phyloP scores from a whole-genome alignment of 2,888 invertebrate genomes.

The Argyresthia albistria region DNA sequence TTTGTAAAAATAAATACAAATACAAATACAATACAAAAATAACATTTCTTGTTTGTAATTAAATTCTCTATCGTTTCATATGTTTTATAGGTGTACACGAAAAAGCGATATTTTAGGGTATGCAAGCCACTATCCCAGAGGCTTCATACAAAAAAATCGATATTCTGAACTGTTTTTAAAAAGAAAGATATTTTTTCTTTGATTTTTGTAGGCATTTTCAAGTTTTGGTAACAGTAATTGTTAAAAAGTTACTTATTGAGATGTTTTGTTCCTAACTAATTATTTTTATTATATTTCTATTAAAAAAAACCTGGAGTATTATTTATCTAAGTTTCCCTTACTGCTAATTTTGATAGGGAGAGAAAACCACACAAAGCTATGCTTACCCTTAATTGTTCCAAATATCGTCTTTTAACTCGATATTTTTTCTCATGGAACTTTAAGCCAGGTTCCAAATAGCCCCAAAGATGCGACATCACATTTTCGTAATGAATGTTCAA shows the following conservation, averaged over 20 bases:
- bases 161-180: background rate
- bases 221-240: background rate
- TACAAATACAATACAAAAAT: too few relatives aligned
- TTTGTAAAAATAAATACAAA: too few relatives aligned
- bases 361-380: background rate
- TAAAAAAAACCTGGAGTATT: too few relatives aligned
- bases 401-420: background rate
- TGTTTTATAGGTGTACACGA: too few relatives aligned
- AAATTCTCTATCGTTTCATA: too few relatives aligned
- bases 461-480: background rate
- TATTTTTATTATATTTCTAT: background rate
- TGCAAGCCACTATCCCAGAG: too few relatives aligned
- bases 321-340: too few relatives aligned
- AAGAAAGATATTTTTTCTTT: background rate
- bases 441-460: slow-evolving; percentile 1
- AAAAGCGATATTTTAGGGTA: too few relatives aligned
- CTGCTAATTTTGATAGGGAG: too few relatives aligned
- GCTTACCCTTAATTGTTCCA: slow-evolving; percentile 1
- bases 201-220: background rate
- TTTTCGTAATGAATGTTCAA: background rate
- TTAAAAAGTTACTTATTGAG: background rate
- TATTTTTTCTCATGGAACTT: background rate
- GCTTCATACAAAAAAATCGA: background rate
- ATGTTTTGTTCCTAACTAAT: background rate
- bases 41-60: too few relatives aligned